Conservation (phyloP, 2,797 vertebrate species). For the Eospalax fontanierii region DNA sequence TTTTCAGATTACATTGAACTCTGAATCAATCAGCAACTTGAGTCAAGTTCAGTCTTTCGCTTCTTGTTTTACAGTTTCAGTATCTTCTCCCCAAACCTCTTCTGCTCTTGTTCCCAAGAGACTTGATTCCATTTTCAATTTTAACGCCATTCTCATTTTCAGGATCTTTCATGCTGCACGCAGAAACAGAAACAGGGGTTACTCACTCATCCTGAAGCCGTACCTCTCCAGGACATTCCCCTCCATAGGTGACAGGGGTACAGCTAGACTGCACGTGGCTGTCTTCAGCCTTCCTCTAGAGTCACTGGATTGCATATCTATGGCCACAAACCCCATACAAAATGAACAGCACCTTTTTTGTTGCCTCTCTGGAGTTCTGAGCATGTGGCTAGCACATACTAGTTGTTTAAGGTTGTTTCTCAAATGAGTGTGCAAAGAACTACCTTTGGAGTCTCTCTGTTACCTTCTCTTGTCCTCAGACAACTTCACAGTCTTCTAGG, state of each 20-base stretch:
- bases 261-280: neutral
- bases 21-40: neutral
- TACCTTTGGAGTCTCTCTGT: slow-evolving; percentile 11
- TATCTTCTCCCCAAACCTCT: slow-evolving; percentile 74
- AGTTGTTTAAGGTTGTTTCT: slow-evolving; percentile 11
- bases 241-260: neutral
- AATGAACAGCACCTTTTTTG: neutral
- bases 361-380: neutral
- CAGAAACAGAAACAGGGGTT: slow-evolving; percentile 61
- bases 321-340: neutral
- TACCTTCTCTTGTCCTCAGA: slow-evolving; percentile 31
- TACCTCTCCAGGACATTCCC: neutral
- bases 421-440: neutral
- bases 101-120: slow-evolving; percentile 71
- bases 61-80: slow-evolving; percentile 75
- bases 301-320: rapidly evolving
- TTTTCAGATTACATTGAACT: neutral
- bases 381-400: no score
- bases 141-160: slow-evolving; percentile 73
- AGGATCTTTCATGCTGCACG: slow-evolving; percentile 41
- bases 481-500: slow-evolving; percentile 39
- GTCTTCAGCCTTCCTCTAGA: no score
- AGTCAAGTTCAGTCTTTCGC: slow-evolving; percentile 24
- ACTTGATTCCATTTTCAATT: slow-evolving; percentile 79
- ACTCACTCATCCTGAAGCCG: slow-evolving; percentile 67